Evolutionary conservation across 2,113 vertebrate genomes (phyloP).

Genomic region (Mesitornis unicolor): DNA sequence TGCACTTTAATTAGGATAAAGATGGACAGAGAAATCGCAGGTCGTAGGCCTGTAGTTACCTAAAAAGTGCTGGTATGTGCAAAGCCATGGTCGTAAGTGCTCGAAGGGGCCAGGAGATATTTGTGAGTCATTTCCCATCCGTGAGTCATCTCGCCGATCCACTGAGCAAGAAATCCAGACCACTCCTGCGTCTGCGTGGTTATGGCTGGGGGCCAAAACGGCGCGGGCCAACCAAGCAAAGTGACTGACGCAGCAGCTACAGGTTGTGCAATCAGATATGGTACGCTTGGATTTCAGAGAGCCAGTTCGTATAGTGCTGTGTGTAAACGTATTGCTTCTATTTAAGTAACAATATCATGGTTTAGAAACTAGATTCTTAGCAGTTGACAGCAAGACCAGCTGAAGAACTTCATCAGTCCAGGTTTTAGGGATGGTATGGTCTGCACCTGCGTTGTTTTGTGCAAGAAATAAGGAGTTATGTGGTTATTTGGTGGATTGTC

Average conservation of each 20-base stretch:
- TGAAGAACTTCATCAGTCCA: background rate
- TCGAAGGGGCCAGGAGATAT: background rate
- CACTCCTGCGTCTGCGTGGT: background rate
- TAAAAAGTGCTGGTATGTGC: background rate
- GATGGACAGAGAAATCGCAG: background rate
- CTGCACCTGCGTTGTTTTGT: fast-evolving
- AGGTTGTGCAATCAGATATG: fast-evolving
- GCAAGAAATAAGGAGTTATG: fast-evolving
- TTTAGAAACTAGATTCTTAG: background rate
- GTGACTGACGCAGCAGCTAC: background rate
- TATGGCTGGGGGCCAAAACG: background rate
- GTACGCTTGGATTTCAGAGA: background rate
- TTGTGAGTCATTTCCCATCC: background rate
- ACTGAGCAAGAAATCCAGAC: background rate
- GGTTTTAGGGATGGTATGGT: background rate
- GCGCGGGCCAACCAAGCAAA: background rate
- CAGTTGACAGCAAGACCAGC: background rate
- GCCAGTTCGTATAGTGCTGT: background rate
- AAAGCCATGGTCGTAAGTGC: background rate
- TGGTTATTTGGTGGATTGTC: too few species aligned
- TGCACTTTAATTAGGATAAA: background rate
- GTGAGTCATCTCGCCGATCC: too few species aligned
- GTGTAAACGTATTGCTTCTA: background rate
- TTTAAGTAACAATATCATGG: background rate
- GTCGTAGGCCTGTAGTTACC: background rate